These are phyloP conservation scores for Ganaspis sp. DNA, from an alignment of 1,140 invertebrate species.

Conservation along the genomic window DNA sequence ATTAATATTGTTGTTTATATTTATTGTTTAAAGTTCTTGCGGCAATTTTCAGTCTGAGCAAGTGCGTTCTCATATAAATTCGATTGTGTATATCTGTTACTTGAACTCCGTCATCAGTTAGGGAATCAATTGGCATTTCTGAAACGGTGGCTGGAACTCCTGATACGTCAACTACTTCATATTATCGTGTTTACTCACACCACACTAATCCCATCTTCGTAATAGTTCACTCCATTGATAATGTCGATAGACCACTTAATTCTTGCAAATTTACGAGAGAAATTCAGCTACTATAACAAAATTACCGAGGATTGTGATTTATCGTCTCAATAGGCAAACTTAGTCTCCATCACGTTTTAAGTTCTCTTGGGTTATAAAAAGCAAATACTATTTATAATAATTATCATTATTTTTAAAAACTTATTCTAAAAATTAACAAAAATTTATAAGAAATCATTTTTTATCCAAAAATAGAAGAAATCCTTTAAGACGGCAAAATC, in stretches of 20 bases:
- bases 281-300: neutral
- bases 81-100: neutral
- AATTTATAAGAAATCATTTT: too few relatives aligned
- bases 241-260: constrained; percentile 2
- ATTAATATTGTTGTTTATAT: too few relatives aligned
- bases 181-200: constrained; percentile 25
- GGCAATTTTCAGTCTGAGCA: neutral
- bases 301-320: neutral
- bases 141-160: neutral
- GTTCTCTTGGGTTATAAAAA: too few relatives aligned
- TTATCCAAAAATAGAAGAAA: too few relatives aligned
- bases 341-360: neutral
- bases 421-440: too few relatives aligned
- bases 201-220: neutral
- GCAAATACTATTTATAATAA: too few relatives aligned
- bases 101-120: constrained; percentile 5
- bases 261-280: neutral
- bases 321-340: neutral
- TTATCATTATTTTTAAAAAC: too few relatives aligned
- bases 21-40: neutral
- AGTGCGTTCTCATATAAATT: neutral
- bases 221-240: neutral
- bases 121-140: constrained; percentile 22
- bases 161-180: constrained; percentile 4
- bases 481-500: too few relatives aligned